These are phyloP conservation scores for Mythimna pallens DNA, from an alignment of 2,888 invertebrate genomes.

Conservation along the genomic window DNA sequence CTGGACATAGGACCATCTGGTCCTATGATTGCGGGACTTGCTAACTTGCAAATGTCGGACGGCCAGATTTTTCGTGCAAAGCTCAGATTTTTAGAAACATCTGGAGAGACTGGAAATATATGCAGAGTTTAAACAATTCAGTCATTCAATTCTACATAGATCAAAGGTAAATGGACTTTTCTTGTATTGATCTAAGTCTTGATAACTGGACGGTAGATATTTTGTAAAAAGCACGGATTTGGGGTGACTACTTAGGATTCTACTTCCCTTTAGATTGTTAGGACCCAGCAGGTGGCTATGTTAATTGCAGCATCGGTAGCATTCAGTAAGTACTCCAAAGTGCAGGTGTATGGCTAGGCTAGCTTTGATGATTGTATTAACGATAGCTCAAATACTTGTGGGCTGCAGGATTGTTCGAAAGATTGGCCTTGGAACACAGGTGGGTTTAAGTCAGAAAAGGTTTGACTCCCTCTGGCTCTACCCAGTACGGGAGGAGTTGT, in stretches of 20 bases:
- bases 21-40: not conserved
- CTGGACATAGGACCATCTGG: constrained; percentile 5
- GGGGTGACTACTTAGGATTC: not conserved
- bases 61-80: constrained; percentile 8
- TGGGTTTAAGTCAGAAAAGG: too few species aligned
- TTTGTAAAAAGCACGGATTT: not conserved
- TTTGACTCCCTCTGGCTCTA: not conserved
- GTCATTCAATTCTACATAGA: not conserved
- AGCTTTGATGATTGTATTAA: too few species aligned
- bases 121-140: not conserved
- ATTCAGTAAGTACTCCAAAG: too few species aligned
- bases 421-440: not conserved
- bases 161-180: not conserved
- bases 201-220: not conserved
- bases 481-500: too few species aligned
- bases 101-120: not conserved
- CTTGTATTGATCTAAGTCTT: not conserved
- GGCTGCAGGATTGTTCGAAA: too few species aligned
- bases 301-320: too few species aligned
- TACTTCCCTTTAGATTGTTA: not conserved
- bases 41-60: not conserved
- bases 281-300: too few species aligned
- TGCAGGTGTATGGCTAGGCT: too few species aligned
- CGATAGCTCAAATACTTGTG: too few species aligned
- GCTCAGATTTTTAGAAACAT: constrained; percentile 4